phyloP scores from a whole-genome alignment of 2,113 vertebrate species.

The Manacus vitellinus region DNA sequence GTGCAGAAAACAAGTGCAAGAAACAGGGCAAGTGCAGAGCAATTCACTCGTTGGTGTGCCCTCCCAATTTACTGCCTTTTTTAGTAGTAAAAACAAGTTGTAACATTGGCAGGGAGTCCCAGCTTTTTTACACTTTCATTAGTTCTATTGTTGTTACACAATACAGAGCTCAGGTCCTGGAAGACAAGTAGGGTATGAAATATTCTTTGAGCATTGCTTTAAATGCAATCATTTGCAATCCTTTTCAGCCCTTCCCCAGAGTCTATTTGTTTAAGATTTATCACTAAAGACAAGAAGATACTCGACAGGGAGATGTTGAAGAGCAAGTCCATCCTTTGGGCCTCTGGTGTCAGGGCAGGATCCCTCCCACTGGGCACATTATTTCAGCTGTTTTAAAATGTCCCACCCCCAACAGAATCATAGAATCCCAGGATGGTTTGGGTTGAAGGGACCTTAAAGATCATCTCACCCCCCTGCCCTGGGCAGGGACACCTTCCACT shows the following conservation, averaged over 20 bases:
- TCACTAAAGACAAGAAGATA: not conserved
- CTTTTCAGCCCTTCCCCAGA: not conserved
- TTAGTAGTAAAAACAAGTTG: conserved; percentile 57
- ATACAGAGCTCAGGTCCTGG: conserved; percentile 6
- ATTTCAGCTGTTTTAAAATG: not conserved
- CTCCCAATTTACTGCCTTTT: conserved; percentile 61
- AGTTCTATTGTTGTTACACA: conserved; percentile 36
- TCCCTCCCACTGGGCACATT: not conserved
- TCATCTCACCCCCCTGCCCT: not conserved
- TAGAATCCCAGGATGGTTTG: not conserved
- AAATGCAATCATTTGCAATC: not conserved
- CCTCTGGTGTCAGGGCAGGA: not conserved
- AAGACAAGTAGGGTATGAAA: not conserved
- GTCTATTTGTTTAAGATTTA: not conserved
- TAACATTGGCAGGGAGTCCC: conserved; percentile 20
- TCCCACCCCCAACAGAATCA: not conserved
- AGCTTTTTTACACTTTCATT: conserved; percentile 41
- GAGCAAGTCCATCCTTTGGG: not conserved
- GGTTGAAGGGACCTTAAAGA: not conserved
- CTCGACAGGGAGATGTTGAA: not conserved
- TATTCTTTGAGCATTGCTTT: not conserved
- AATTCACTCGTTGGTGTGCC: not conserved
- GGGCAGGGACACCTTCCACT: not conserved
- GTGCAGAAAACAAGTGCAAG: not conserved
- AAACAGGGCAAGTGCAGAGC: not conserved